Percentiles rank a stretch among this genome's conserved stretches.
These are phyloP conservation scores for Penaeus vannamei DNA, from an alignment of 1,140 invertebrate species.

Conservation along the genomic window DNA sequence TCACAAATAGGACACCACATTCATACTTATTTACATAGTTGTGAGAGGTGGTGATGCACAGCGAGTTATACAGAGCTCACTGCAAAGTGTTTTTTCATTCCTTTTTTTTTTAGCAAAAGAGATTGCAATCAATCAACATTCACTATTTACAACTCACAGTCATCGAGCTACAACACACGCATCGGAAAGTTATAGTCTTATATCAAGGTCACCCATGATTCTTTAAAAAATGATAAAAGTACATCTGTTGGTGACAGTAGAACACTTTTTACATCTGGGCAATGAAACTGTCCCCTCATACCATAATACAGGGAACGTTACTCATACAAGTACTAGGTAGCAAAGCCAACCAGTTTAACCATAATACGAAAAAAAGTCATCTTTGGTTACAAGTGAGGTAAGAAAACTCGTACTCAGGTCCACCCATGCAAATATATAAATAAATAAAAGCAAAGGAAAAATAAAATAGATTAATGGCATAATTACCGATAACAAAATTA, in stretches of 20 bases:
- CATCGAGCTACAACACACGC: too few relatives aligned
- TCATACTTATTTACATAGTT: slow-evolving; percentile 29
- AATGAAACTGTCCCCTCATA: background rate
- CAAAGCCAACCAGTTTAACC: background rate
- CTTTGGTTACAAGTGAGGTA: slow-evolving; percentile 52
- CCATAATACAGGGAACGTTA: slow-evolving; percentile 18
- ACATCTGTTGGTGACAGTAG: too few relatives aligned
- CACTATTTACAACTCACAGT: too few relatives aligned
- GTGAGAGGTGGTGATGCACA: background rate
- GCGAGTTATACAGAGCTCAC: too few relatives aligned
- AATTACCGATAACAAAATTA: too few relatives aligned
- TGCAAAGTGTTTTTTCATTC: too few relatives aligned
- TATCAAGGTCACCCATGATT: too few relatives aligned
- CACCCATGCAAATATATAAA: slow-evolving; percentile 23
- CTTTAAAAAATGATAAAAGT: too few relatives aligned
- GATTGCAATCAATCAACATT: too few relatives aligned
- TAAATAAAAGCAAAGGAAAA: background rate
- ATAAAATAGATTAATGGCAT: background rate
- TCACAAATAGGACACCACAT: slow-evolving; percentile 2
- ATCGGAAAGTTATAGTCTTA: too few relatives aligned
- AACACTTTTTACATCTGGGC: too few relatives aligned
- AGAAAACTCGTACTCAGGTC: slow-evolving; percentile 42
- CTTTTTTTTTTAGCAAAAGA: too few relatives aligned
- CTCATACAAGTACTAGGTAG: background rate
- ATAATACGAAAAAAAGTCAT: slow-evolving; percentile 12